phyloP scores from a whole-genome alignment of 2,113 vertebrate species.

The Physeter macrocephalus region DNA sequence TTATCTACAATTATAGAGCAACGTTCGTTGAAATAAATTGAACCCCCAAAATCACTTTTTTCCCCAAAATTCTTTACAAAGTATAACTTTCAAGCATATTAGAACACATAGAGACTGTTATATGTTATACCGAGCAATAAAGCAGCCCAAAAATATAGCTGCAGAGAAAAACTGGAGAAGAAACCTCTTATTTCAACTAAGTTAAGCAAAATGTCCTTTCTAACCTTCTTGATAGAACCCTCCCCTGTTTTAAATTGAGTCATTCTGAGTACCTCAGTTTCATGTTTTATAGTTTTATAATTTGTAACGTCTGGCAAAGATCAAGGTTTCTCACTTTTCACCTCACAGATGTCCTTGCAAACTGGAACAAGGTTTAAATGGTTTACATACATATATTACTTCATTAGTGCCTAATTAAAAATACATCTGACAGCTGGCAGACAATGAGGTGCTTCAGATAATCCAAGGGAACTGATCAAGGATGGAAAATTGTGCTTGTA shows the following conservation, averaged over 20 bases:
- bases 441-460: constrained; percentile 53
- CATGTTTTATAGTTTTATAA: constrained; percentile 70
- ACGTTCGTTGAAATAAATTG: background rate
- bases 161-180: background rate
- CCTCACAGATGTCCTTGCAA: constrained; percentile 73
- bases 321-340: constrained; percentile 65
- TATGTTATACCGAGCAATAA: background rate
- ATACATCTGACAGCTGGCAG: constrained; percentile 69
- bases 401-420: constrained; percentile 74
- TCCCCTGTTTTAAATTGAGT: constrained; percentile 55
- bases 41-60: background rate
- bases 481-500: constrained; percentile 44
- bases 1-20: background rate
- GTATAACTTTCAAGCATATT: background rate
- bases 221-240: constrained; percentile 59
- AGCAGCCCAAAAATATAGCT: background rate
- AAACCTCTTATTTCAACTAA: constrained; percentile 24
- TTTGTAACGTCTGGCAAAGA: constrained; percentile 71
- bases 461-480: constrained; percentile 53
- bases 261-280: constrained; percentile 57
- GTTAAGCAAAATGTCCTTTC: constrained; percentile 62
- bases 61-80: background rate
- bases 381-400: constrained; percentile 72
- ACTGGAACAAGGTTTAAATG: constrained; percentile 64
- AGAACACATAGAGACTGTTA: background rate